phyloP scores from a whole-genome alignment of 2,797 vertebrate species.

The Phyllotis vaccarum region DNA sequence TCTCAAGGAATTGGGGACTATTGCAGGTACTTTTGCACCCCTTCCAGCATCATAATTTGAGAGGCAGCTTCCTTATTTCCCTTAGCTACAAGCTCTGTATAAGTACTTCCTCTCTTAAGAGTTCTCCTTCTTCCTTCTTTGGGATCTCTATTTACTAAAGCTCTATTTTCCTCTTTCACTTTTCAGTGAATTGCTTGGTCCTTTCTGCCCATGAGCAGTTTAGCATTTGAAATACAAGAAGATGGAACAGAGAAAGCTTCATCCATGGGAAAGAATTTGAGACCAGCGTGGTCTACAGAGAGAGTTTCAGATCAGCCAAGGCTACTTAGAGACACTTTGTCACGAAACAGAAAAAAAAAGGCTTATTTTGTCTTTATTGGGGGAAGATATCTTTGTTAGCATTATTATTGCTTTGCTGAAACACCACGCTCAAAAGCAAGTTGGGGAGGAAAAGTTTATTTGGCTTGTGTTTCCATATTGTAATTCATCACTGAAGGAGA shows the following conservation, averaged over 20 bases:
- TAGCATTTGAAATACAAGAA: slow-evolving; percentile 81
- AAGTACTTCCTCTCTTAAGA: neutral
- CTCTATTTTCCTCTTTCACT: neutral
- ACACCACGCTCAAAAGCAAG: neutral
- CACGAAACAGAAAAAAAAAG: neutral
- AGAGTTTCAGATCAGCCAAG: neutral
- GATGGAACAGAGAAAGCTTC: neutral
- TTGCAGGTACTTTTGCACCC: slow-evolving; percentile 38
- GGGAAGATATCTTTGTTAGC: neutral
- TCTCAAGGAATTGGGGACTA: neutral
- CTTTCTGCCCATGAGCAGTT: slow-evolving; percentile 79
- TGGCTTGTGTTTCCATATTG: neutral
- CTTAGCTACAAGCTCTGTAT: slow-evolving; percentile 43
- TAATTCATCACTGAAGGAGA: neutral
- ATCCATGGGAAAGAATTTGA: neutral
- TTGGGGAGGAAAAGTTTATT: neutral
- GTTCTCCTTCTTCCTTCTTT: neutral
- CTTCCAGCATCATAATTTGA: neutral
- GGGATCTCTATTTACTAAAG: neutral
- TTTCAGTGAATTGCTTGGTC: slow-evolving; percentile 29
- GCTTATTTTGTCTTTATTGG: slow-evolving; percentile 11
- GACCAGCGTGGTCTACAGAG: neutral
- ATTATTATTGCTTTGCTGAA: neutral
- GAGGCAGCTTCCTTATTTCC: slow-evolving; percentile 67
- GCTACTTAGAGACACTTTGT: neutral